Evolutionary conservation across 2,797 vertebrate genomes (phyloP), one percentile per base, ranked within the genome.

Genomic region (Onychomys arenicola): DNA sequence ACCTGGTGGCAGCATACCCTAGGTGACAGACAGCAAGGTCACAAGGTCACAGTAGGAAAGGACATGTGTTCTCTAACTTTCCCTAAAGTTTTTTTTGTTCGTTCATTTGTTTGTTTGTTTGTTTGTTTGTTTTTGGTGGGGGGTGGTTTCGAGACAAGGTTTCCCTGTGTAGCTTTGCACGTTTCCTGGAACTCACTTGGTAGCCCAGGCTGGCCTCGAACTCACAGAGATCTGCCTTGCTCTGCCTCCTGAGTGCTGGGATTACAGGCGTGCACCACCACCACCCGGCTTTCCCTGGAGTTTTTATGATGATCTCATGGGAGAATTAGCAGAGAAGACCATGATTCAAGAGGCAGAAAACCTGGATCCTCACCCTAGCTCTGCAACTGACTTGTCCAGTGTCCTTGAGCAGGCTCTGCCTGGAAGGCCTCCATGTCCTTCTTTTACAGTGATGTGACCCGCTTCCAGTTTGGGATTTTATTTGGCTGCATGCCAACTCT

Each of bases 221-320:
- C n/a, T n/a, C n/a, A n/a, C n/a, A n/a, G n/a, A n/a, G n/a, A n/a
- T n/a, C n/a, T n/a, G n/a, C n/a, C n/a, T n/a, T n/a, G n/a, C n/a
- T n/a, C n/a, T n/a, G n/a, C n/a, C n/a, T n/a, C n/a, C n/a, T n/a
- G n/a, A n/a, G n/a, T n/a, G n/a, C n/a, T n/a, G n/a, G n/a, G n/a
- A n/a, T n/a, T n/a, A n/a, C n/a, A n/a, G n/a, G n/a, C n/a, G n/a
- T n/a, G n/a, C n/a, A n/a, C n/a, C n/a, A n/a, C n/a, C n/a, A n/a
- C n/a, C n/a, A n/a, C n/a, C n/a, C n/a, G n/a, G n/a, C 43, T 88
- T 94, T 87, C 49, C 57, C 2, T 40, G 99, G 98, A 5, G 99
- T 97, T 99, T 99, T 99, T 97, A 99, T 99, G 91, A 99, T 98
- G 37, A 99, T 99, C 97, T 99, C 99, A 19, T n/a, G 37, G 90